Percentiles rank a stretch among this genome's conserved stretches.
These are phyloP conservation scores for Hedychridium roseum DNA, from an alignment of 2,888 invertebrate species.

Conservation along the genomic window DNA sequence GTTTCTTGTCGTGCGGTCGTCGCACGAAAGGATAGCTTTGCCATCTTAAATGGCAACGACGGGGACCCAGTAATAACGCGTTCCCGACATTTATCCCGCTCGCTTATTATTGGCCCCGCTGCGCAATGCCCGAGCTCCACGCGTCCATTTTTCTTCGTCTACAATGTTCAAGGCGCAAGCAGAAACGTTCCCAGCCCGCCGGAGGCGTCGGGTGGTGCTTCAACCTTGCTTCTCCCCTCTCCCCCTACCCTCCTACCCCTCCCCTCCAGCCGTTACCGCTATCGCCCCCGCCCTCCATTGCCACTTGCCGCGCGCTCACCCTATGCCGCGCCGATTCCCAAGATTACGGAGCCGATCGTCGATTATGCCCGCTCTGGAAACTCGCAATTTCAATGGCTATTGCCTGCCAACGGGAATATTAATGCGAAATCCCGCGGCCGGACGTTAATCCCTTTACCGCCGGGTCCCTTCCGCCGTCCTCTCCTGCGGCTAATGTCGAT, in stretches of 20 bases:
- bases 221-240: constrained; percentile 6
- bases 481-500: not conserved
- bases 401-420: constrained; percentile 51
- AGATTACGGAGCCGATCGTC: constrained; percentile 41
- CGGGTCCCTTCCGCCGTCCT: constrained; percentile 5
- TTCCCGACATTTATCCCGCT: constrained; percentile 31
- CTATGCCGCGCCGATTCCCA: constrained; percentile 23
- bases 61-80: constrained; percentile 34
- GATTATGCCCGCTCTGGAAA: constrained; percentile 37
- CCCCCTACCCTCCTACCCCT: constrained; percentile 1
- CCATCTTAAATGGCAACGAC: constrained; percentile 34
- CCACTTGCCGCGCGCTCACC: not conserved
- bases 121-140: constrained; percentile 9
- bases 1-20: too few species aligned
- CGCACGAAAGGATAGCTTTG: constrained; percentile 16
- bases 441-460: constrained; percentile 18
- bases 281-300: not conserved
- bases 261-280: constrained; percentile 2
- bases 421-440: constrained; percentile 50
- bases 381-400: constrained; percentile 45
- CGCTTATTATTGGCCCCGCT: constrained; percentile 33
- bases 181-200: too few species aligned
- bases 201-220: constrained; percentile 12
- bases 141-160: constrained; percentile 19
- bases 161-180: constrained; percentile 19